These are phyloP conservation scores for Ericerus pela DNA, from an alignment of 1,140 invertebrate species.

Conservation along the genomic window DNA sequence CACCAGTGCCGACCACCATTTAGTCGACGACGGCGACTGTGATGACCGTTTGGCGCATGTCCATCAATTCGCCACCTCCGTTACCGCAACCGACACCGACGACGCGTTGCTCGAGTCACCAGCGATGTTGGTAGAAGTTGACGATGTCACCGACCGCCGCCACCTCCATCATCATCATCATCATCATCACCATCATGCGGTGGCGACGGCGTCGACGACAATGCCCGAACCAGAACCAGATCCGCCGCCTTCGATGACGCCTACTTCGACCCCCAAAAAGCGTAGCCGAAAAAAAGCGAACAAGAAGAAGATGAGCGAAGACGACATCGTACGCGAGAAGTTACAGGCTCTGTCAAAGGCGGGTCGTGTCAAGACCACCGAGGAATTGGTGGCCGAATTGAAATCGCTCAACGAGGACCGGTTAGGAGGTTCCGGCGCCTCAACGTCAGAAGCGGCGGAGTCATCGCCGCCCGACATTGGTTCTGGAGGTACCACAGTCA, in stretches of 20 bases:
- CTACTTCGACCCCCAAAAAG: slow-evolving; percentile 36
- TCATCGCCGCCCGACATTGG: not conserved
- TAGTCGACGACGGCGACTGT: too few relatives aligned
- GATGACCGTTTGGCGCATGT: too few relatives aligned
- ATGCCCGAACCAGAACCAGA: slow-evolving; percentile 22
- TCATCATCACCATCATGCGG: slow-evolving; percentile 14
- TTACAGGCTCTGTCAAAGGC: slow-evolving; percentile 41
- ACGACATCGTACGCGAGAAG: slow-evolving; percentile 34
- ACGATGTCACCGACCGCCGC: not conserved
- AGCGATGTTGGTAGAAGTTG: slow-evolving; percentile 8
- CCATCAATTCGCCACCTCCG: not conserved
- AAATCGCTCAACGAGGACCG: slow-evolving; percentile 34
- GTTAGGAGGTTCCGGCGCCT: not conserved
- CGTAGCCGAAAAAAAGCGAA: slow-evolving; percentile 53
- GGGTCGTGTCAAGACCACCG: slow-evolving; percentile 67
- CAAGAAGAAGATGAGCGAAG: slow-evolving; percentile 35
- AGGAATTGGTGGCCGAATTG: slow-evolving; percentile 61
- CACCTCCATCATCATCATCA: not conserved
- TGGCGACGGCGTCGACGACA: slow-evolving; percentile 18
- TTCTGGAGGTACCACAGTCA: not conserved
- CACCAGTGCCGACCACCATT: too few relatives aligned
- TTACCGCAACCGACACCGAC: slow-evolving; percentile 7
- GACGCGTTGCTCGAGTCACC: slow-evolving; percentile 15
- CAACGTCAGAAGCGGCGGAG: not conserved
- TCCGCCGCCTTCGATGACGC: slow-evolving; percentile 21